A percentile compares a stretch with the other conserved stretches of the same genome.
These are phyloP conservation scores for Zaprionus ghesquierei DNA, from an alignment of 1,140 invertebrate genomes.

Conservation along the genomic window DNA sequence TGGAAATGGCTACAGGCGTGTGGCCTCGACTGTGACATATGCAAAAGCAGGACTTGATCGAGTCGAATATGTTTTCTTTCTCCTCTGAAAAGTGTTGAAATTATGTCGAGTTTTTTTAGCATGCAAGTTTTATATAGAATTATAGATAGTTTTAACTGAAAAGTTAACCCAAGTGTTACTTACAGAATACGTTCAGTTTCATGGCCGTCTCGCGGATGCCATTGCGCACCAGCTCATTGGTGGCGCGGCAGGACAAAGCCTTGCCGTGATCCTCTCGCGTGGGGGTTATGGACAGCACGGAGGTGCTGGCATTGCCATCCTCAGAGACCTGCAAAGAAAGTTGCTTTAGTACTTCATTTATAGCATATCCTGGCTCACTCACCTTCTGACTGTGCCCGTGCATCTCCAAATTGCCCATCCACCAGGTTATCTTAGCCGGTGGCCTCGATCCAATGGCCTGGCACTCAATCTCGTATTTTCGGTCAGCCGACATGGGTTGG, in stretches of 20 bases:
- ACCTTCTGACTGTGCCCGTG: slow-evolving; percentile 82
- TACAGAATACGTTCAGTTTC: slow-evolving; percentile 92
- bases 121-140: background rate
- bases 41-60: background rate
- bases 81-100: background rate
- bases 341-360: background rate
- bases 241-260: slow-evolving; percentile 90
- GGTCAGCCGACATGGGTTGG: slow-evolving; percentile 91
- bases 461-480: slow-evolving; percentile 90
- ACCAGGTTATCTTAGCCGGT: slow-evolving; percentile 91
- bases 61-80: background rate
- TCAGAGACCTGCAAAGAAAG: slow-evolving; percentile 85
- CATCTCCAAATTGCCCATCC: slow-evolving; percentile 88
- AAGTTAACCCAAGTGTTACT: slow-evolving; percentile 82
- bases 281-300: slow-evolving; percentile 89
- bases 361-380: background rate
- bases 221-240: slow-evolving; percentile 89
- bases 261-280: slow-evolving; percentile 90
- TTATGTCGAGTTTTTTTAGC: background rate
- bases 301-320: slow-evolving; percentile 91
- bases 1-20: background rate
- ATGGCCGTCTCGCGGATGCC: slow-evolving; percentile 90
- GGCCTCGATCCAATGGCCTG: slow-evolving; percentile 91
- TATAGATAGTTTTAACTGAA: background rate
- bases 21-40: background rate